Percentiles rank a stretch among this genome's conserved stretches.
Evolutionary conservation across 2,888 invertebrate genomes (phyloP).

Genomic region (Ptychoptera albimana): DNA sequence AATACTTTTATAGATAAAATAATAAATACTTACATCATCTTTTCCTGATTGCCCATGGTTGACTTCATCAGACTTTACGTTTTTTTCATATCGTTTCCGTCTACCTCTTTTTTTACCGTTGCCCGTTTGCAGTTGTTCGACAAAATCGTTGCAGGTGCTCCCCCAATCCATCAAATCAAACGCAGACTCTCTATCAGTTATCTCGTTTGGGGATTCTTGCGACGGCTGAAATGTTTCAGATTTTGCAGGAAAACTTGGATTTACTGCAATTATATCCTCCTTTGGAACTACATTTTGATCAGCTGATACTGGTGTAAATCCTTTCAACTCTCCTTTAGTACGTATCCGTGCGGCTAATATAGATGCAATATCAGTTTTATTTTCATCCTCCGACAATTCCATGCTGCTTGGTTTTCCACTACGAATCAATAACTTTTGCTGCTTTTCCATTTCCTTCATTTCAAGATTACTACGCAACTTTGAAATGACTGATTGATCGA

Average conservation of each 20-base stretch:
- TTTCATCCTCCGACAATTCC: constrained; percentile 4
- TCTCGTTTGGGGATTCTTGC: constrained; percentile 3
- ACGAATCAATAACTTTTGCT: constrained; percentile 26
- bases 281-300: constrained; percentile 12
- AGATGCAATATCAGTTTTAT: constrained; percentile 36
- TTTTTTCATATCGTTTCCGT: constrained; percentile 28
- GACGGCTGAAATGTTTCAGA: neutral
- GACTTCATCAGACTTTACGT: constrained; percentile 21
- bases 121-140: constrained; percentile 53
- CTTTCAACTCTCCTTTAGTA: constrained; percentile 74
- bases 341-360: constrained; percentile 54
- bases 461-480: constrained; percentile 56
- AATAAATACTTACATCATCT: too few relatives aligned
- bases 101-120: constrained; percentile 40
- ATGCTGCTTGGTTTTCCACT: constrained; percentile 20
- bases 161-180: constrained; percentile 34
- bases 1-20: too few relatives aligned
- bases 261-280: constrained; percentile 12
- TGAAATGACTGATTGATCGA: constrained; percentile 55
- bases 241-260: constrained; percentile 7
- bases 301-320: constrained; percentile 27
- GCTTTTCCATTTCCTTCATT: constrained; percentile 40
- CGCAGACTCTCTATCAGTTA: constrained; percentile 10
- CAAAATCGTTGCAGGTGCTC: constrained; percentile 59
- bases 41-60: too few relatives aligned